Evolutionary conservation across 2,113 vertebrate genomes (phyloP), one percentile per base, ranked within the genome.

Genomic region (Macroglossus sobrinus): DNA sequence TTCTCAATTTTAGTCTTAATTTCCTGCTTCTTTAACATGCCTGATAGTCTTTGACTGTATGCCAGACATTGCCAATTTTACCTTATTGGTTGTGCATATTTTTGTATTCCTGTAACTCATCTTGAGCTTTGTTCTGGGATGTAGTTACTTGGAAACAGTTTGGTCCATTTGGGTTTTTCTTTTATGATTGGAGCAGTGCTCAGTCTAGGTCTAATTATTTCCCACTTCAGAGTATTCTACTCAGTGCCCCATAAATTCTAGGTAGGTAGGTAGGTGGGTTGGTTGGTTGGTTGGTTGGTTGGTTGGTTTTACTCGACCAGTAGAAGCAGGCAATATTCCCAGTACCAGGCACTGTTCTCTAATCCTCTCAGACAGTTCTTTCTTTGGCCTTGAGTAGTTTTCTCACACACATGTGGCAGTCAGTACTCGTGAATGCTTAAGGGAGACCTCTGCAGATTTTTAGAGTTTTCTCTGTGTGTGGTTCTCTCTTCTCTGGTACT

Each of bases 1-100:
- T 82, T 21, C 19, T 96, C 43, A 53, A n/a, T 82, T 94, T 66
- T 74, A n/a, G n/a, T 93, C 33, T 59, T 71, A 45, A 84, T 87
- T 87, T 71, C 55, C 69, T 53, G 7, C 47, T 59, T 84, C 22
- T 63, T 94, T 85, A 50, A 47, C 8, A 5, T 79, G 61, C 35
- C 47, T 68, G 9, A 8, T 68, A 55, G 19, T 43, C 88, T 68
- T 90, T 57, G 28, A 66, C 8, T 78, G 9, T 40, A 47, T 68
- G 35, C 38, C 61, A 57, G 66, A 35, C 35, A 16, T 63, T 81
- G 15, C 78, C 55, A 22, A 1, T 74, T 94, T 94, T 64, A 64
- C 76, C 53, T 72, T 64, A n/a, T 4, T 79, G 74, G 74, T 79
- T 79, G 38, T 35, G 81, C 16, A 12, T 63, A 22, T 53, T 72